phyloP scores from a whole-genome alignment of 2,113 vertebrate genomes.

The Cololabis saira region DNA sequence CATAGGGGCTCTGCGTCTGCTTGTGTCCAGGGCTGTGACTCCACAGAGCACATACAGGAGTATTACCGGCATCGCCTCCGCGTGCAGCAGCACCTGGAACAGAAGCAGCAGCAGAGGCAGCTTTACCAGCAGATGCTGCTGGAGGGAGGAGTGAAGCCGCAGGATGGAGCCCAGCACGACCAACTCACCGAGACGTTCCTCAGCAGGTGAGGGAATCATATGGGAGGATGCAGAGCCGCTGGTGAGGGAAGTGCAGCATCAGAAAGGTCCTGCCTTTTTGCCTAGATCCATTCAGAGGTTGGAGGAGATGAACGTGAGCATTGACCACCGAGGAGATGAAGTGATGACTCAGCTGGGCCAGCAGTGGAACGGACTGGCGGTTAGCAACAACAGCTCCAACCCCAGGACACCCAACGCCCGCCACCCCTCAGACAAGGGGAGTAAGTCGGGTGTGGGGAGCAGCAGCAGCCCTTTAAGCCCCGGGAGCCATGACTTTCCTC shows the following conservation, averaged over 20 bases:
- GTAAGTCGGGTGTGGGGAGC: conserved; percentile 70
- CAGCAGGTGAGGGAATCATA: conserved; percentile 83
- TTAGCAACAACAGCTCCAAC: conserved; percentile 40
- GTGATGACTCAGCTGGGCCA: conserved; percentile 80
- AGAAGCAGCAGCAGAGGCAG: conserved; percentile 95
- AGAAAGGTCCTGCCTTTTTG: not conserved
- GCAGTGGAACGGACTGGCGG: conserved; percentile 83
- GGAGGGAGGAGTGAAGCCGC: conserved; percentile 94
- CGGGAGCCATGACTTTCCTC: conserved; percentile 81
- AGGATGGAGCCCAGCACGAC: conserved; percentile 88
- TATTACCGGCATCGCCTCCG: conserved; percentile 95
- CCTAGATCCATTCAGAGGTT: conserved; percentile 95
- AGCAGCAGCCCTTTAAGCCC: conserved; percentile 87
- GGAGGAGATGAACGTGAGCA: conserved; percentile 94
- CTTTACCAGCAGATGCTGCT: conserved; percentile 97
- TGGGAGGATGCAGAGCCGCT: not conserved
- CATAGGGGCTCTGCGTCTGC: not conserved
- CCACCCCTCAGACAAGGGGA: conserved; percentile 69
- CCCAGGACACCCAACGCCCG: conserved; percentile 53
- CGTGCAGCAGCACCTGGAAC: conserved; percentile 97
- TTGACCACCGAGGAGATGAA: conserved; percentile 90
- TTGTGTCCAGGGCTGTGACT: conserved; percentile 65
- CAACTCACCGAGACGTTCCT: conserved; percentile 98
- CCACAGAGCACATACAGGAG: conserved; percentile 93
- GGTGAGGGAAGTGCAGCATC: not conserved